These are phyloP conservation scores for Dermolepida albohirtum DNA, from an alignment of 2,888 invertebrate species.

Conservation along the genomic window DNA sequence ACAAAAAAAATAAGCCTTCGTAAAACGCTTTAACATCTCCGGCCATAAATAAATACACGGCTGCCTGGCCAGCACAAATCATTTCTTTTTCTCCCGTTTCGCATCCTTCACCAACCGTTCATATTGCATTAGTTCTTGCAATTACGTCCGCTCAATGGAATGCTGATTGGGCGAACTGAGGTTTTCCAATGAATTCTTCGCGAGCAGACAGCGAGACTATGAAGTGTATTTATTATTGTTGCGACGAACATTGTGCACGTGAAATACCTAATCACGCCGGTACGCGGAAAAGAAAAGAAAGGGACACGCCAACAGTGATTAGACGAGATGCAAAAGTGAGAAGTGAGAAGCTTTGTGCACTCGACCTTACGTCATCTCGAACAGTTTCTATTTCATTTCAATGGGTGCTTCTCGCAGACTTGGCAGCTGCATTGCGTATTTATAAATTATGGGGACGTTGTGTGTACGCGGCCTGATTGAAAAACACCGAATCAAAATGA, in stretches of 20 bases:
- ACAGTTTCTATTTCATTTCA: conserved; percentile 28
- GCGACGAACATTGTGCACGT: conserved; percentile 8
- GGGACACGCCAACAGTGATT: background rate
- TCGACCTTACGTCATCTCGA: conserved; percentile 16
- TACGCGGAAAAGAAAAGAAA: background rate
- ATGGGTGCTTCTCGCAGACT: conserved; percentile 21
- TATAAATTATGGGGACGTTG: background rate
- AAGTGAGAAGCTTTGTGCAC: conserved; percentile 1
- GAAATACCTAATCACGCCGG: conserved; percentile 17
- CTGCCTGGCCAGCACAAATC: too few species aligned
- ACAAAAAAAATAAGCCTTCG: too few species aligned
- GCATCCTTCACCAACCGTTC: conserved; percentile 17
- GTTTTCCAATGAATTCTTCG: conserved; percentile 24
- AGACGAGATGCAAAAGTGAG: conserved; percentile 1
- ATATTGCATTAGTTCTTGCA: conserved; percentile 23
- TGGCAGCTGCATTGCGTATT: conserved; percentile 22
- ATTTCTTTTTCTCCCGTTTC: conserved; percentile 9
- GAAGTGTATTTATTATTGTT: conserved; percentile 28
- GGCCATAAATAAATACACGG: too few species aligned
- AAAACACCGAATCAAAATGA: too few species aligned
- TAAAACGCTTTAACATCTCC: too few species aligned
- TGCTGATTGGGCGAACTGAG: conserved; percentile 28
- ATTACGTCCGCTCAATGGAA: conserved; percentile 28
- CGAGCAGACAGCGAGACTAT: conserved; percentile 20
- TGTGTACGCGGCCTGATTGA: too few species aligned